Evolutionary conservation across 1,140 invertebrate species (phyloP), one percentile per base, ranked within the genome.

Genomic region (Lanistes nyassanus): DNA sequence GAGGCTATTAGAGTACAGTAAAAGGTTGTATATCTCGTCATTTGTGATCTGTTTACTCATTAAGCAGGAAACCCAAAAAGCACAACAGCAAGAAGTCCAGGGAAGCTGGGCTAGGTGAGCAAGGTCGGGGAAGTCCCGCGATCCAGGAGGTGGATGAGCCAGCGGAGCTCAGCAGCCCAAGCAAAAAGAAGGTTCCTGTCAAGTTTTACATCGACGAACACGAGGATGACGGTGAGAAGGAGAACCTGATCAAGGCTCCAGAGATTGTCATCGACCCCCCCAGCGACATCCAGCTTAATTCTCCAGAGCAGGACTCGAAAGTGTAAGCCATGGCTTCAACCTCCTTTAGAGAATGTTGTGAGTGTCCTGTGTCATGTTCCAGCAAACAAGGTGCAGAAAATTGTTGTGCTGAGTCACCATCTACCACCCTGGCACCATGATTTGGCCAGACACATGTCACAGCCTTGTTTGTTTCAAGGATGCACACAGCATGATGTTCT

Each of bases 141-240:
- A 83, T 81, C 75, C 79, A 77, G 53, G 75, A 64, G 39, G 76
- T 71, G 29, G 65, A 76, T 26, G 76, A 77, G 29, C 76, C 79
- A 29, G 21, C 64, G 16, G 77, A 79, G 42, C 74, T 76, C 37
- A 55, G 37, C 39, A 53, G 34, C 65, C 73, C 76, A 58, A 68
- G 31, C 62, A 84, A 83, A 73, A 81, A 79, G 66, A 75, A 76
- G 23, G 70, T 76, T 29, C 81, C 80, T 3, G 81, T 82, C 37
- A 79, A 78, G 70, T 85, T 85, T 67, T 85, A 85, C 78, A 85
- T 85, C 26, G 84, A 85, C 39, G 83, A 85, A 11, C 77, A 79
- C 47, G 77, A 79, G n/a, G 78, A 79, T 31, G 76, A 81, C 37
- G 75, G 74, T 7, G 84, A 85, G 68, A 85, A 81, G 36, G 84